phyloP scores from a whole-genome alignment of 2,113 vertebrate genomes.

The Rhinichthys klamathensis region DNA sequence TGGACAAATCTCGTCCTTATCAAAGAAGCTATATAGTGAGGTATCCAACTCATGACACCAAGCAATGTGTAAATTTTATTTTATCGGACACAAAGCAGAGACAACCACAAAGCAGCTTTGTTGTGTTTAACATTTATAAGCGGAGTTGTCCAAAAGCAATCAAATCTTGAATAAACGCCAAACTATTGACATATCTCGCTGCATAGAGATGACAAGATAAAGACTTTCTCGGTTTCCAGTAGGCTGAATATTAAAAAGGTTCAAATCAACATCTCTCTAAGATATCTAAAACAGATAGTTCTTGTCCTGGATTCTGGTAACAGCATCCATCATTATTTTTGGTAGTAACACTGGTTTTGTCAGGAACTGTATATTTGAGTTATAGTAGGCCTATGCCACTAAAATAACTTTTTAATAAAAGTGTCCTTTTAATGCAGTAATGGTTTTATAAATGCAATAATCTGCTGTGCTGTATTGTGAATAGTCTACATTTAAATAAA shows the following conservation, averaged over 20 bases:
- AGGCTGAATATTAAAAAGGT: neutral
- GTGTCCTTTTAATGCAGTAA: neutral
- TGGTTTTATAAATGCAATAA: neutral
- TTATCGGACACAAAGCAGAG: neutral
- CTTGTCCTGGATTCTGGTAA: neutral
- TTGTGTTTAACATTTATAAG: neutral
- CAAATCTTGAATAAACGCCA: neutral
- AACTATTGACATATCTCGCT: neutral
- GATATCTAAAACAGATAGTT: neutral
- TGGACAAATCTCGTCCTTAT: slow-evolving; percentile 16
- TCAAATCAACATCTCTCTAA: neutral
- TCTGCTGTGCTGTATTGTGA: neutral
- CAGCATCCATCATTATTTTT: neutral
- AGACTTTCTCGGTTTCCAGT: neutral
- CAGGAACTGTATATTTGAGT: neutral
- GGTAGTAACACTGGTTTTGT: neutral
- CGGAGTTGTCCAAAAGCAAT: neutral
- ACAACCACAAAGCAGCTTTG: neutral
- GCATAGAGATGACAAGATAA: neutral
- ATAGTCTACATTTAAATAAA: neutral
- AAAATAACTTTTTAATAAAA: neutral
- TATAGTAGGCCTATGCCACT: neutral
- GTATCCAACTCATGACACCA: neutral
- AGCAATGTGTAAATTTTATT: neutral
- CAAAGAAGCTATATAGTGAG: slow-evolving; percentile 14